Percentiles rank a stretch among this genome's conserved stretches.
phyloP scores from a whole-genome alignment of 2,888 invertebrate species.

The Thysanoteuthis rhombus region DNA sequence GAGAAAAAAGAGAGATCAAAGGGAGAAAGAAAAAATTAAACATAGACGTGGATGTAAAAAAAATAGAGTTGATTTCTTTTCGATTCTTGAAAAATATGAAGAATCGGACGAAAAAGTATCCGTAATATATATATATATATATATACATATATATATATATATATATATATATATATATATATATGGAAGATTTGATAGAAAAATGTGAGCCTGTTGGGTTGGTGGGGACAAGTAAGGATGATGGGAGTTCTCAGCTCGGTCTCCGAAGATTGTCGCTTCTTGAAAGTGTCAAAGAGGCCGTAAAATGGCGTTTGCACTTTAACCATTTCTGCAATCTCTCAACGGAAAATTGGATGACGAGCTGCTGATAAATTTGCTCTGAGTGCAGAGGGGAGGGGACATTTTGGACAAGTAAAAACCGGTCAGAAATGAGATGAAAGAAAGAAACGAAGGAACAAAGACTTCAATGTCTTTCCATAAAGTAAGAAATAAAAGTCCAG shows the following conservation, averaged over 20 bases:
- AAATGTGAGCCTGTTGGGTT: neutral
- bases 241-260: neutral
- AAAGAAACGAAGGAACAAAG: neutral
- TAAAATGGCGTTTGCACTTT: neutral
- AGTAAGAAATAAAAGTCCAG: neutral
- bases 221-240: neutral
- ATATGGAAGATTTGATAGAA: no score
- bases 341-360: neutral
- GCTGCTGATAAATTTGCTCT: no score
- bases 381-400: neutral
- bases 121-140: no score
- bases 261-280: neutral
- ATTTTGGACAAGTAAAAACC: neutral
- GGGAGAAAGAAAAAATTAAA: neutral
- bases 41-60: no score
- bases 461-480: neutral
- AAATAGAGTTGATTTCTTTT: no score
- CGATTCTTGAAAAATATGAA: no score
- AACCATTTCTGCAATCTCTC: neutral
- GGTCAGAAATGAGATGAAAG: neutral
- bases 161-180: no score
- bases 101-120: no score
- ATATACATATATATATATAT: no score
- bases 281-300: neutral
- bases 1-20: neutral